Conservation (phyloP, 2,113 vertebrate genomes). For the Ahaetulla prasina region DNA sequence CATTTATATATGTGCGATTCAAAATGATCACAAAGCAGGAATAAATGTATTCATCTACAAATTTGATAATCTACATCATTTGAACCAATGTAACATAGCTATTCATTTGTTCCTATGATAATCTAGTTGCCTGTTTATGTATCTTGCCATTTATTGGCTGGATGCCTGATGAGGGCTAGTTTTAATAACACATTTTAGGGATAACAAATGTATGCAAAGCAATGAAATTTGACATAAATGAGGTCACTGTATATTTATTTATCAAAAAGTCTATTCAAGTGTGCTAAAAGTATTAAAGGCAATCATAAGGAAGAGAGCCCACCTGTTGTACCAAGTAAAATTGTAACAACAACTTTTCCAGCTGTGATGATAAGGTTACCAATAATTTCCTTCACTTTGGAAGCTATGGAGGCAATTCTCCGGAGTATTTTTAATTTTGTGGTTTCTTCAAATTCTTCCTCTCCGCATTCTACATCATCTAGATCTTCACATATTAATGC, state of each 20-base stretch:
- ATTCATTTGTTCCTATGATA: background rate
- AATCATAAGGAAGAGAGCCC: conserved; percentile 51
- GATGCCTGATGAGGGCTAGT: background rate
- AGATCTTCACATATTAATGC: conserved; percentile 85
- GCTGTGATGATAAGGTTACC: conserved; percentile 95
- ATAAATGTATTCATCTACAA: background rate
- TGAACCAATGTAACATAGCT: background rate
- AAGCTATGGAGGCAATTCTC: conserved; percentile 79
- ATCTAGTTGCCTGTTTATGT: background rate
- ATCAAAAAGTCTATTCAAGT: conserved; percentile 36
- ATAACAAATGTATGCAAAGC: background rate
- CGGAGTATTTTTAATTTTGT: conserved; percentile 85
- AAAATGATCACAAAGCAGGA: background rate
- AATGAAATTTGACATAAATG: conserved; percentile 34
- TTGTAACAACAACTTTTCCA: conserved; percentile 92
- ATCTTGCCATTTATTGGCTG: background rate
- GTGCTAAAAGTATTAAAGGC: conserved; percentile 34
- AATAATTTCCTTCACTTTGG: conserved; percentile 89
- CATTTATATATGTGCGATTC: background rate
- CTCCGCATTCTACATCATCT: conserved; percentile 79
- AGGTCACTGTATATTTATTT: conserved; percentile 47
- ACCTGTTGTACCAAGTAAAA: conserved; percentile 91
- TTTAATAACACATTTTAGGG: background rate
- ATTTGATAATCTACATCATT: background rate
- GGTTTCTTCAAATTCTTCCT: conserved; percentile 83